Conservation (phyloP, 2,113 vertebrate species). For the Cygnus atratus region DNA sequence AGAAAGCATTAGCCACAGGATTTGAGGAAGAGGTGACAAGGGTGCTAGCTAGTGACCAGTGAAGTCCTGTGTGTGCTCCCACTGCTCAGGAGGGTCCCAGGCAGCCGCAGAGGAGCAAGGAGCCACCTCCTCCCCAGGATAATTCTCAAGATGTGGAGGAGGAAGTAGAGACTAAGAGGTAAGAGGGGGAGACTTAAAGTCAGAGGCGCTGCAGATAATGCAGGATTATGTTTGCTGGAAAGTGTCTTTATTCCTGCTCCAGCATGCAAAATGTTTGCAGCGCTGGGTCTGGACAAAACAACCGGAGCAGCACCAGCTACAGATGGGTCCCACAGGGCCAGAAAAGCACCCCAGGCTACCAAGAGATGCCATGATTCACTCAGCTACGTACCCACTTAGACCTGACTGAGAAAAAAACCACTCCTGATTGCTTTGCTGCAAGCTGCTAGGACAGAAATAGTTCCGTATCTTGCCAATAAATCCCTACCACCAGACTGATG, state of each 20-base stretch:
- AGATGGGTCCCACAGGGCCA: background rate
- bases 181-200: background rate
- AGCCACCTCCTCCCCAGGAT: background rate
- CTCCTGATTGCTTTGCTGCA: background rate
- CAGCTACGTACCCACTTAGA: fast-evolving
- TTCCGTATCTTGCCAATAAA: background rate
- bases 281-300: background rate
- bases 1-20: background rate
- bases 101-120: background rate
- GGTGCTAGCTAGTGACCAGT: background rate
- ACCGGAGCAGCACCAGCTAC: background rate
- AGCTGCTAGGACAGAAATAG: background rate
- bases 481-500: background rate
- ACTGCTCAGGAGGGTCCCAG: background rate
- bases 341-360: background rate
- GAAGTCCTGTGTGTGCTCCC: background rate
- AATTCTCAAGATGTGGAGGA: background rate
- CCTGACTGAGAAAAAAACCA: background rate
- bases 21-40: background rate
- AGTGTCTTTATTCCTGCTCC: background rate
- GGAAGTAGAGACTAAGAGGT: background rate
- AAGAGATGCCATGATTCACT: background rate
- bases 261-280: background rate
- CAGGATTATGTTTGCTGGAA: background rate
- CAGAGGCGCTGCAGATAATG: background rate